Evolutionary conservation across 2,888 invertebrate genomes (phyloP).

Genomic region (Syritta pipiens): DNA sequence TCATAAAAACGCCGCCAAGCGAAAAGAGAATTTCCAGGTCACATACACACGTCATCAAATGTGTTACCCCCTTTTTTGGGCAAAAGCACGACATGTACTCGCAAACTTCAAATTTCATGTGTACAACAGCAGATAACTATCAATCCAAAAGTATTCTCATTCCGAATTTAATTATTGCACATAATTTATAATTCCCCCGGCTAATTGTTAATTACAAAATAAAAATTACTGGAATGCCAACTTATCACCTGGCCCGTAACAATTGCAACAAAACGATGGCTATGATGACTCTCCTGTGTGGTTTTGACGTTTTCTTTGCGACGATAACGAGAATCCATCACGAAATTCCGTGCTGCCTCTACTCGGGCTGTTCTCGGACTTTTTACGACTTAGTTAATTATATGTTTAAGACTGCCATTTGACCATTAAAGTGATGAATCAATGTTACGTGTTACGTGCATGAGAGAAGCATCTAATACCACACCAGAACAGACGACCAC

Average conservation of each 20-base stretch:
- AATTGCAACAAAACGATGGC: too few species aligned
- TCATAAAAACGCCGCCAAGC: too few species aligned
- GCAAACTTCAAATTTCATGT: too few species aligned
- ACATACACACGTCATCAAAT: neutral
- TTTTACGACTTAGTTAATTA: slow-evolving; percentile 24
- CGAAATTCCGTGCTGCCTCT: neutral
- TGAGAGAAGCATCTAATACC: slow-evolving; percentile 30
- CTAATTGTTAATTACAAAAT: slow-evolving; percentile 19
- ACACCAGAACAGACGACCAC: too few species aligned
- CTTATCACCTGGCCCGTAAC: too few species aligned
- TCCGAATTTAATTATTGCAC: slow-evolving; percentile 23
- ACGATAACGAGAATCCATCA: too few species aligned
- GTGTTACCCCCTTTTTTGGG: too few species aligned
- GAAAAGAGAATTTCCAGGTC: neutral
- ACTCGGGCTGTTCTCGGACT: neutral
- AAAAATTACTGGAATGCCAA: too few species aligned
- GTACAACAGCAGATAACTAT: neutral
- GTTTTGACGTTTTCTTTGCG: too few species aligned
- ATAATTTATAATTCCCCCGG: slow-evolving; percentile 11
- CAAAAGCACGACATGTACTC: too few species aligned
- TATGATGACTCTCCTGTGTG: too few species aligned
- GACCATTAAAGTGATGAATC: slow-evolving; percentile 32
- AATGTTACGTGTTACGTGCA: slow-evolving; percentile 45
- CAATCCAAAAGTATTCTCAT: neutral
- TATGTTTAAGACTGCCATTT: slow-evolving; percentile 3